Evolutionary conservation across 1,140 invertebrate genomes (phyloP).

Genomic region (Drosophila equinoxialis): DNA sequence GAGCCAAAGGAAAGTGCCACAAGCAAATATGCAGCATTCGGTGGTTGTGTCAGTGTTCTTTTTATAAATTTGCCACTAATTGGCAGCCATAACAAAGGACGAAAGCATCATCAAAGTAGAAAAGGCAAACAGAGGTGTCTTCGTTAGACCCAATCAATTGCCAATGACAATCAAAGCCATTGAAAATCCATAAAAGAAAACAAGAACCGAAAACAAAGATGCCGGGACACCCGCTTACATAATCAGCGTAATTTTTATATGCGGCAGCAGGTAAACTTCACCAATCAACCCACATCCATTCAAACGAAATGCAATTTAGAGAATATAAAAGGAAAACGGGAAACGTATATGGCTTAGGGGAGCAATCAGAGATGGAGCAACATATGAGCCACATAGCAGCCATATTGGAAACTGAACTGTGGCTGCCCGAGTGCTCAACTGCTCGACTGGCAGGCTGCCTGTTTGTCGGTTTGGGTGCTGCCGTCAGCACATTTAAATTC

Average conservation of each 20-base stretch:
- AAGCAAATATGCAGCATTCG: slow-evolving; percentile 23
- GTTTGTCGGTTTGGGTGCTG: slow-evolving; percentile 17
- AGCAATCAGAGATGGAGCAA: slow-evolving; percentile 64
- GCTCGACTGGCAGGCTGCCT: background rate
- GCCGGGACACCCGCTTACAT: slow-evolving; percentile 41
- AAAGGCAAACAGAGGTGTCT: slow-evolving; percentile 56
- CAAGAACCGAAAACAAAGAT: background rate
- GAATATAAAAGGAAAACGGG: slow-evolving; percentile 43
- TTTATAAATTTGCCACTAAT: slow-evolving; percentile 38
- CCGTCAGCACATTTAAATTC: slow-evolving; percentile 75
- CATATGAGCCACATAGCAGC: slow-evolving; percentile 52
- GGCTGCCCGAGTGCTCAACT: background rate
- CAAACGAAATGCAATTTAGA: slow-evolving; percentile 66
- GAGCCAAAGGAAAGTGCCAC: slow-evolving; percentile 59
- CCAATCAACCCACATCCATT: slow-evolving; percentile 22
- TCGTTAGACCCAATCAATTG: slow-evolving; percentile 58
- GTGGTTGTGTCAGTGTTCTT: background rate
- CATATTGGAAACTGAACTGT: background rate
- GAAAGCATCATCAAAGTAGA: slow-evolving; percentile 31
- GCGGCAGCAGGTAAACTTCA: slow-evolving; percentile 49
- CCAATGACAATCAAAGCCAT: slow-evolving; percentile 51
- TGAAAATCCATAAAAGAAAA: slow-evolving; percentile 65
- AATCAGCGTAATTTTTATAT: slow-evolving; percentile 61
- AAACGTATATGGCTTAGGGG: slow-evolving; percentile 72
- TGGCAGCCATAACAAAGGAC: slow-evolving; percentile 30